A percentile compares a stretch with the other conserved stretches of the same genome.
phyloP scores from a whole-genome alignment of 2,113 vertebrate species.

The Melozone crissalis region DNA sequence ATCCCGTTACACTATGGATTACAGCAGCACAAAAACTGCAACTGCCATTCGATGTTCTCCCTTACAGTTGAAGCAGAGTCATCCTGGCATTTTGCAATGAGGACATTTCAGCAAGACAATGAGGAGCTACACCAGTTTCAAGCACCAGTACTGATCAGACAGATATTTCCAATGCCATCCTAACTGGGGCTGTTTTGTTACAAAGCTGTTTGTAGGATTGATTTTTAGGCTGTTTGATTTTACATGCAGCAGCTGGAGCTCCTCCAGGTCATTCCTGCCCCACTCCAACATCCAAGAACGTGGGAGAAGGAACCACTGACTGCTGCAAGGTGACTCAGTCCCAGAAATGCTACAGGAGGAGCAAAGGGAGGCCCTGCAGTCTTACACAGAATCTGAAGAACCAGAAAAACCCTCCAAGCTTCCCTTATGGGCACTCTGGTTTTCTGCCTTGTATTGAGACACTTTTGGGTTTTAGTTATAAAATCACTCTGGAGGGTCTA shows the following conservation, averaged over 20 bases:
- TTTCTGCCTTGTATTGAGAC: not conserved
- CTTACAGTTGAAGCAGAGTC: conserved; percentile 19
- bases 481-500: not conserved
- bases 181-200: not conserved
- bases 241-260: not conserved
- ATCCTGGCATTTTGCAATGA: conserved; percentile 28
- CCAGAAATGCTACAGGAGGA: not conserved
- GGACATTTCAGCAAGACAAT: not conserved
- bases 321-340: rapidly evolving
- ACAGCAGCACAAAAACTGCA: not conserved
- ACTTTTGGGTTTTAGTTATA: not conserved
- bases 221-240: not conserved
- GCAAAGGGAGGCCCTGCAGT: not conserved
- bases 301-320: not conserved
- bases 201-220: not conserved
- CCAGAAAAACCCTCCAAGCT: not conserved
- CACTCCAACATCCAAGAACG: rapidly evolving
- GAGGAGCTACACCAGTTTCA: not conserved
- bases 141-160: not conserved
- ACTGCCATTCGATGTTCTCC: not conserved
- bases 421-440: rapidly evolving
- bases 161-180: not conserved
- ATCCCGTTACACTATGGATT: not conserved
- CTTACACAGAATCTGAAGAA: not conserved
- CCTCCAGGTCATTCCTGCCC: not conserved